phyloP scores from a whole-genome alignment of 2,888 invertebrate genomes.

The Anthophora plumipes region DNA sequence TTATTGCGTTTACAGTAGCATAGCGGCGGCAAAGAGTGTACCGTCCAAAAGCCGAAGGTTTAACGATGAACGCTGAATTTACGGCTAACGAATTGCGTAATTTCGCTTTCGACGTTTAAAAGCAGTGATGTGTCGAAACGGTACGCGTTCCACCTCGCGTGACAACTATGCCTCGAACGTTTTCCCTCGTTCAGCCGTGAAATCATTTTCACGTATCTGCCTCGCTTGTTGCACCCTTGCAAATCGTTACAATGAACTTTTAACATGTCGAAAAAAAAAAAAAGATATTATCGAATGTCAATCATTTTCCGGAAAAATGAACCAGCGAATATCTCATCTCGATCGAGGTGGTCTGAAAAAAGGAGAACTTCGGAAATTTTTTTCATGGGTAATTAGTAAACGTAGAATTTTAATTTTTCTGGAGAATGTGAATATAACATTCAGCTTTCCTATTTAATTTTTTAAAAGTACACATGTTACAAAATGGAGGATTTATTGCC shows the following conservation, averaged over 20 bases:
- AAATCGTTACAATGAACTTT: slow-evolving; percentile 6
- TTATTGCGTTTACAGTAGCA: slow-evolving; percentile 24
- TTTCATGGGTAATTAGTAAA: no score
- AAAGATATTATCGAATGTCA: no score
- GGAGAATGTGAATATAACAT: no score
- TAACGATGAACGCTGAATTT: slow-evolving; percentile 24
- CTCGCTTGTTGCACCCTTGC: neutral
- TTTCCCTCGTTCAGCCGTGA: slow-evolving; percentile 37
- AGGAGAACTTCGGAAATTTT: no score
- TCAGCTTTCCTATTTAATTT: no score
- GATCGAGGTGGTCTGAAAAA: no score
- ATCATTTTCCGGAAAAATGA: no score
- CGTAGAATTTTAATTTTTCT: no score
- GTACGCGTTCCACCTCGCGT: slow-evolving; percentile 14
- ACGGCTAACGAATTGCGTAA: slow-evolving; percentile 26
- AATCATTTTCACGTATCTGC: slow-evolving; percentile 55
- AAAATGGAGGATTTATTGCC: no score
- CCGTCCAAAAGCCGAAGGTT: slow-evolving; percentile 14
- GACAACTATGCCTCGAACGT: slow-evolving; percentile 46
- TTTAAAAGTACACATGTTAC: no score
- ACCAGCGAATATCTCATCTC: no score
- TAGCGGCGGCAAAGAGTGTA: slow-evolving; percentile 14
- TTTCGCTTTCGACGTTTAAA: slow-evolving; percentile 34
- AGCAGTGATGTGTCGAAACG: neutral
- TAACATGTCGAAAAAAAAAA: no score